Conservation (phyloP, 1,140 invertebrate genomes). For the Harlomillsia oculata region DNA sequence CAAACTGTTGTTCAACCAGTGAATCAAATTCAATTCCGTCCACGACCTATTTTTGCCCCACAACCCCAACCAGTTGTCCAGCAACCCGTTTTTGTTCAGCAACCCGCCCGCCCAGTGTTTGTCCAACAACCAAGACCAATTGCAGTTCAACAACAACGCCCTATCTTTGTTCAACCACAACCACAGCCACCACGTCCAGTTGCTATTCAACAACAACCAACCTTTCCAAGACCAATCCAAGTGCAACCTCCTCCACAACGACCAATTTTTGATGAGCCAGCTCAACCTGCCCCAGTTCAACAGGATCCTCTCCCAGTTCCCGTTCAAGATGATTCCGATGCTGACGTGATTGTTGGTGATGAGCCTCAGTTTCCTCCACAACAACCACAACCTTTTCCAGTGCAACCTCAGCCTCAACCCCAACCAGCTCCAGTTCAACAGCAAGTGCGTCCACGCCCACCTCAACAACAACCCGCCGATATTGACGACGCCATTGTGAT, state of each 20-base stretch:
- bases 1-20: background rate
- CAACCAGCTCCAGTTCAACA: background rate
- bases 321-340: no score
- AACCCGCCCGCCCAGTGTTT: background rate
- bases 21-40: constrained; percentile 1
- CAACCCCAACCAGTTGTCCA: background rate
- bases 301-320: background rate
- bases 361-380: background rate
- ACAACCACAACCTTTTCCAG: background rate
- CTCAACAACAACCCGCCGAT: background rate
- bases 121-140: background rate
- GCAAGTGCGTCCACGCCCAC: background rate
- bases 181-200: constrained; percentile 1
- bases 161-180: background rate
- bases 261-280: no score
- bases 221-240: background rate
- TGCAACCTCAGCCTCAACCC: background rate
- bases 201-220: background rate
- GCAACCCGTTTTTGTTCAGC: background rate
- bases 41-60: constrained; percentile 5
- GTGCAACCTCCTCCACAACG: background rate
- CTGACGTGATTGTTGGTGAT: no score
- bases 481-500: constrained; percentile 6
- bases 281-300: background rate
- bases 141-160: background rate